phyloP scores from a whole-genome alignment of 1,140 invertebrate species.

The Aphidius ervi region DNA sequence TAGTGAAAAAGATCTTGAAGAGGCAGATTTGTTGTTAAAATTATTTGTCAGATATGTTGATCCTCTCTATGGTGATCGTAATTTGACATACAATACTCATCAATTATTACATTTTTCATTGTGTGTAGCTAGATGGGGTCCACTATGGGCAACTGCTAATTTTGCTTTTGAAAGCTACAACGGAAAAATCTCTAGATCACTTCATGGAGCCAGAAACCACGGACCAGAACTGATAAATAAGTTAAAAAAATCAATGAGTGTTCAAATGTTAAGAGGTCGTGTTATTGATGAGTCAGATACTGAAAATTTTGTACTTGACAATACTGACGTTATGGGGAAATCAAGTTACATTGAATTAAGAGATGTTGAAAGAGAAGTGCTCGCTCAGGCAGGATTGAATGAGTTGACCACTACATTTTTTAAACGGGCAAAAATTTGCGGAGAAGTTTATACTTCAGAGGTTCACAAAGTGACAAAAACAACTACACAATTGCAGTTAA shows the following conservation, averaged over 20 bases:
- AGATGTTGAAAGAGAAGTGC: constrained; percentile 2
- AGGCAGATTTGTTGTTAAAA: constrained; percentile 25
- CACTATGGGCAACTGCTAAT: constrained; percentile 25
- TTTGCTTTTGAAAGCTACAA: constrained; percentile 29
- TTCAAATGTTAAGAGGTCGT: constrained; percentile 21
- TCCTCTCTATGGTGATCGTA: constrained; percentile 22
- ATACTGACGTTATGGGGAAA: constrained; percentile 8
- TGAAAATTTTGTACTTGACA: background rate
- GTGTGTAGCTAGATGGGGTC: constrained; percentile 25
- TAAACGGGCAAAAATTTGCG: constrained; percentile 18
- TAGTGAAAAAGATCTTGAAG: constrained; percentile 18
- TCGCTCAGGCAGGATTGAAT: constrained; percentile 6
- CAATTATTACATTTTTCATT: constrained; percentile 17
- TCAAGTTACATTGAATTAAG: constrained; percentile 1
- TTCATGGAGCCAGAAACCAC: too few species aligned
- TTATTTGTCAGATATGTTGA: constrained; percentile 25
- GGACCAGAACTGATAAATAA: constrained; percentile 27
- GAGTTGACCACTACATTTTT: constrained; percentile 18
- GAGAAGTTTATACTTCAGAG: constrained; percentile 26
- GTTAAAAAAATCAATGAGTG: constrained; percentile 18
- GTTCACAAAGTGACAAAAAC: constrained; percentile 26
- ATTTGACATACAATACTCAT: constrained; percentile 28
- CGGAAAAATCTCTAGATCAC: constrained; percentile 17
- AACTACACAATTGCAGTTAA: constrained; percentile 5
- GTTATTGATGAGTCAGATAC: constrained; percentile 4